phyloP scores from a whole-genome alignment of 2,113 vertebrate species.

The Epinephelus lanceolatus region DNA sequence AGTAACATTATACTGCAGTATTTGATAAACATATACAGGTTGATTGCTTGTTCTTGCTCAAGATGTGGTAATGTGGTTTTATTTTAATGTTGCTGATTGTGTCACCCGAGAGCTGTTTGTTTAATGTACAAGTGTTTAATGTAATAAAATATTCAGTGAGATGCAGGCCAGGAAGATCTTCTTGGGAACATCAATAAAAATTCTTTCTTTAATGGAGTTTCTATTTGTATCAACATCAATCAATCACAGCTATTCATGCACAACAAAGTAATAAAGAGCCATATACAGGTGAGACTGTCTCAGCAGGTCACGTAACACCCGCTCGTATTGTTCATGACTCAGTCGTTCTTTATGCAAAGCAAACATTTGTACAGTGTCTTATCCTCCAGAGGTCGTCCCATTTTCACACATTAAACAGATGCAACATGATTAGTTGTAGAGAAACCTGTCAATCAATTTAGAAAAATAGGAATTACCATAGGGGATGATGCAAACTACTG shows the following conservation, averaged over 20 bases:
- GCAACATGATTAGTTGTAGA: background rate
- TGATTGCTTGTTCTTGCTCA: background rate
- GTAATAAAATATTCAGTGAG: background rate
- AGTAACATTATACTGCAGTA: background rate
- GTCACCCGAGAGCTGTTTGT: background rate
- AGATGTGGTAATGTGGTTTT: background rate
- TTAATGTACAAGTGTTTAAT: background rate
- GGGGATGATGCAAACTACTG: background rate
- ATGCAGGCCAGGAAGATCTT: background rate
- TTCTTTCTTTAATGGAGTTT: background rate
- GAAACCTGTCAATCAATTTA: background rate
- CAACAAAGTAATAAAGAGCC: slow-evolving; percentile 11
- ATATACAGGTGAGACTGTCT: background rate
- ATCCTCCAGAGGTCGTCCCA: background rate
- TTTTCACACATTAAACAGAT: background rate
- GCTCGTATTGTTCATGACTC: background rate
- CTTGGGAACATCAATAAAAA: background rate
- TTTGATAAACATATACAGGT: background rate
- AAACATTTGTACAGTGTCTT: background rate
- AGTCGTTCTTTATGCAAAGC: background rate
- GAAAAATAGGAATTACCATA: background rate
- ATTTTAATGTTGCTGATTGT: background rate
- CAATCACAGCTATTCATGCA: background rate
- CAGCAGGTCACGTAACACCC: background rate
- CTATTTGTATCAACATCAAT: background rate